Conservation (phyloP, 1,140 invertebrate species). For the Lasioglossum baleicum region DNA sequence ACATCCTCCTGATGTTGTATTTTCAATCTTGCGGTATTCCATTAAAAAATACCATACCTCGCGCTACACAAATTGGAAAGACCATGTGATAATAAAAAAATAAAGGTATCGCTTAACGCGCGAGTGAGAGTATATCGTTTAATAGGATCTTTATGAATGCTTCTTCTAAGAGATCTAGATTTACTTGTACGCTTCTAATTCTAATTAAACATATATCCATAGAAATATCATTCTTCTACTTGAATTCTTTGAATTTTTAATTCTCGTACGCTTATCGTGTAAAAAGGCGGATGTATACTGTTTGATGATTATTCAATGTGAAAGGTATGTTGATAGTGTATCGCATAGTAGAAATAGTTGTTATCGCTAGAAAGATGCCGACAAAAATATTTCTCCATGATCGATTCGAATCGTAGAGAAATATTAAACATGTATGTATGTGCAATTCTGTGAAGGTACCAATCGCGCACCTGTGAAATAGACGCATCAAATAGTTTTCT, state of each 20-base stretch:
- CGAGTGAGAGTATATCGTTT: slow-evolving; percentile 39
- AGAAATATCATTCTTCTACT: not conserved
- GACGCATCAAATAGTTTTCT: not conserved
- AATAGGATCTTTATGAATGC: slow-evolving; percentile 26
- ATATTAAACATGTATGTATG: slow-evolving; percentile 13
- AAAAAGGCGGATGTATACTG: slow-evolving; percentile 66
- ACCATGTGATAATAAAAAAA: slow-evolving; percentile 58
- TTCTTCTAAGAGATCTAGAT: slow-evolving; percentile 18
- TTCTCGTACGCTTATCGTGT: slow-evolving; percentile 44
- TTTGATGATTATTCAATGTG: slow-evolving; percentile 59
- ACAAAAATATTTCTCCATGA: slow-evolving; percentile 6
- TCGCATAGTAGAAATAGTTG: slow-evolving; percentile 26
- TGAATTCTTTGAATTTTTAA: not conserved
- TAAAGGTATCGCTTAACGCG: slow-evolving; percentile 24
- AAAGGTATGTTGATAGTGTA: slow-evolving; percentile 43
- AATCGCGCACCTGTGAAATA: slow-evolving; percentile 12
- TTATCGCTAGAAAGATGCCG: slow-evolving; percentile 14
- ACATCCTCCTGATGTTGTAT: slow-evolving; percentile 59
- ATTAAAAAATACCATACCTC: slow-evolving; percentile 65
- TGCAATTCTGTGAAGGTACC: not conserved
- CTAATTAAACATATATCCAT: not conserved
- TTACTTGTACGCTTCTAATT: not conserved
- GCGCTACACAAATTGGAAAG: slow-evolving; percentile 66
- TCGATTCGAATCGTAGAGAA: not conserved
- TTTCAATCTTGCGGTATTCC: slow-evolving; percentile 62